Base-by-base conservation (phyloP, 1,140 invertebrate species). In the Diachasma alloeum region DNA sequence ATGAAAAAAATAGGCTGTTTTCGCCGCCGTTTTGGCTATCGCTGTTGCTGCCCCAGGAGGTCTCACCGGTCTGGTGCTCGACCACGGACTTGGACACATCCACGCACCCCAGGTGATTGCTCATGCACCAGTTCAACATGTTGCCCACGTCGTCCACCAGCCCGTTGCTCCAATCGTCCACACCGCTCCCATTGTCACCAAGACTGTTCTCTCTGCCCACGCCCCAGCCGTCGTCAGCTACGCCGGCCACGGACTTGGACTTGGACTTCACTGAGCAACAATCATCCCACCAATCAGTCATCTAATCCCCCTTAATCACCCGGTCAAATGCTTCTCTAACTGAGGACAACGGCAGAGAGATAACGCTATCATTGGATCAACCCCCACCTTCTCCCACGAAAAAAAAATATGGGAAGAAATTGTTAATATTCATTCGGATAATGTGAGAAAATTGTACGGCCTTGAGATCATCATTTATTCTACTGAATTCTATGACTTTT, bases 151-250 rank as follows among this genome's bases (percentile, higher is more conserved):
- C 15, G 71, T 83, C 19, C 77, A 77, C 68, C 83, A 84, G 56
- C 86, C 85, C 19, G 72, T 83, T n/a, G 83, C 84, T 1, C 85
- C 86, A 22, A n/a, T 63, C n/a, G 82, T 88, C 24, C 87, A 85
- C 74, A 46, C 66, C 17, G 48, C 81, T 0, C 83, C 88, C 53
- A 84, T 89, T 76, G 84, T 89, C 76, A 88, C 88, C 85, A 86
- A 79, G 68, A 92, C 88, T 77, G 76, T 91, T 79, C 73, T 91
- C 83, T 72, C 91, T 78, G 72, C 90, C 85, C 79, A 90, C 87
- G 80, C 89, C 17, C 81, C 79, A 13, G 42, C 87, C 81, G 82
- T 72, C 79, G 78, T 66, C 70, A 82, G 75, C 17, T 79, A 84
- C 70, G 83, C 86, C 81, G 81, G 82, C 86, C 71, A 86, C 85